A percentile compares a stretch with the other conserved stretches of the same genome.
phyloP scores from a whole-genome alignment of 1,140 invertebrate species.

The Rhizoglyphus robini region DNA sequence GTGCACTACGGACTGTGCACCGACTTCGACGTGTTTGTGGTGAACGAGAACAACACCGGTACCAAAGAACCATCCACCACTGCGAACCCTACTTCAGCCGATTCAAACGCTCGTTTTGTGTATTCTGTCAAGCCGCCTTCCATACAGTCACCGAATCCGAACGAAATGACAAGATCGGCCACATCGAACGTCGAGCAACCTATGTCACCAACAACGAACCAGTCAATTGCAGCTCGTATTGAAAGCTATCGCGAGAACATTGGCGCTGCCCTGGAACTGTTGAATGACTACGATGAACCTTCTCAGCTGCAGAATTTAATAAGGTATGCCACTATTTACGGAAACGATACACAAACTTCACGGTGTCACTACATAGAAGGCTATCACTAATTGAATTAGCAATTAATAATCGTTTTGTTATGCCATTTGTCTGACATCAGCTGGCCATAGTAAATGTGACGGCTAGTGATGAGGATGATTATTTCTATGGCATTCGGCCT shows the following conservation, averaged over 20 bases:
- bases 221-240: not conserved
- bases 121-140: not conserved
- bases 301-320: not conserved
- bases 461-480: too few relatives aligned
- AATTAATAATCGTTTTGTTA: too few relatives aligned
- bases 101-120: not conserved
- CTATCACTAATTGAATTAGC: too few relatives aligned
- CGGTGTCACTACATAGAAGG: too few relatives aligned
- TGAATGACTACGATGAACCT: not conserved
- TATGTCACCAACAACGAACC: not conserved
- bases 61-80: not conserved
- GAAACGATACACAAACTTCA: not conserved
- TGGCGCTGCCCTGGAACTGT: not conserved
- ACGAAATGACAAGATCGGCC: not conserved
- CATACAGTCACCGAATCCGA: not conserved
- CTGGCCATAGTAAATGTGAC: too few relatives aligned
- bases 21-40: slow-evolving; percentile 13
- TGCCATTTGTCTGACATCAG: too few relatives aligned
- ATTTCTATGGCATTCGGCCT: too few relatives aligned
- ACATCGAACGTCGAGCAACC: not conserved
- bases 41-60: not conserved
- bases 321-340: not conserved
- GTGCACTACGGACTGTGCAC: slow-evolving; percentile 6
- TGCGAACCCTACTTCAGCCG: not conserved
- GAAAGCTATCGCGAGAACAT: slow-evolving; percentile 11